A percentile compares a stretch with the other conserved stretches of the same genome.
These are phyloP conservation scores for Antheraea pernyi DNA, from an alignment of 1,140 invertebrate species.

Conservation along the genomic window DNA sequence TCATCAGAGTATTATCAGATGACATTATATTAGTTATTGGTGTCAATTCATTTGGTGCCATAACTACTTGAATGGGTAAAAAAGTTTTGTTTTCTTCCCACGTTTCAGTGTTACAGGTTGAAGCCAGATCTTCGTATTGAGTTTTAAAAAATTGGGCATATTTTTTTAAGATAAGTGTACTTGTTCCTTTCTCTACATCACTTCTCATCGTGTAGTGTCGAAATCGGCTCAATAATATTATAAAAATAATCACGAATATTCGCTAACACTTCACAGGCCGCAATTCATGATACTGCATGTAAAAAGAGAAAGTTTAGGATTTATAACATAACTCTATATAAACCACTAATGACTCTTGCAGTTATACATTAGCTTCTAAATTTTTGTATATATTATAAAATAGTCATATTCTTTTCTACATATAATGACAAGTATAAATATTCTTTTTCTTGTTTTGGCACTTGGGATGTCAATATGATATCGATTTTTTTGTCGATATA, in stretches of 20 bases:
- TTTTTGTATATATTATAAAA: too few species aligned
- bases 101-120: slow-evolving; percentile 24
- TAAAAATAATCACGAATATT: neutral
- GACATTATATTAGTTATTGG: slow-evolving; percentile 85
- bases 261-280: too few species aligned
- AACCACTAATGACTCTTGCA: too few species aligned
- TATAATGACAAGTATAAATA: too few species aligned
- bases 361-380: too few species aligned
- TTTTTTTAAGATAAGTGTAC: slow-evolving; percentile 63
- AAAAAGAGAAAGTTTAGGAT: too few species aligned
- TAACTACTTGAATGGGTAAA: slow-evolving; percentile 78
- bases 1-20: slow-evolving; percentile 90
- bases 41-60: slow-evolving; percentile 82
- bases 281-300: too few species aligned
- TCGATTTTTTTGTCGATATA: too few species aligned
- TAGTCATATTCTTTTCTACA: too few species aligned
- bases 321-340: too few species aligned
- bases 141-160: slow-evolving; percentile 88
- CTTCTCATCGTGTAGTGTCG: slow-evolving; percentile 31
- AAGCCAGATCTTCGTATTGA: slow-evolving; percentile 74
- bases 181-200: slow-evolving; percentile 63
- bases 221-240: neutral
- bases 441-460: too few species aligned
- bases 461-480: too few species aligned
- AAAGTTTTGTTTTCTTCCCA: slow-evolving; percentile 79